Percentiles rank a stretch among this genome's conserved stretches.
Evolutionary conservation across 1,140 invertebrate species (phyloP).

Genomic region (Solenopsis fugax): DNA sequence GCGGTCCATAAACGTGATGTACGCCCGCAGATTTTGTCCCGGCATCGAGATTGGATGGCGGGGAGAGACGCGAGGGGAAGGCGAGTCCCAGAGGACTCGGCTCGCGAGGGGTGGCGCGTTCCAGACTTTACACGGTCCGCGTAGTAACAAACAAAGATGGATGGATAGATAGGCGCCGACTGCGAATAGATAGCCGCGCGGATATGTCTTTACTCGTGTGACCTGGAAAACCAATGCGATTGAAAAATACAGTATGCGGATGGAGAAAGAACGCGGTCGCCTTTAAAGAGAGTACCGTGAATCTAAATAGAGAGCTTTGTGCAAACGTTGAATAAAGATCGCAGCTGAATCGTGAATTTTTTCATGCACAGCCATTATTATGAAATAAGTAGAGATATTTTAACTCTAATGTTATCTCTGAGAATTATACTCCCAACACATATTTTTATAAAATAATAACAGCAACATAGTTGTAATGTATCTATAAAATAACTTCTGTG

Average conservation of each 20-base stretch:
- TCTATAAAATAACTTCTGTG: neutral
- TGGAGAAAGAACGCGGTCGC: neutral
- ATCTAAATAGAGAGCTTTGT: neutral
- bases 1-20: slow-evolving; percentile 80
- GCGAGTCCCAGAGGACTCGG: slow-evolving; percentile 28
- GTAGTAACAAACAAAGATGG: slow-evolving; percentile 62
- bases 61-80: slow-evolving; percentile 3
- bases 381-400: slow-evolving; percentile 17
- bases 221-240: slow-evolving; percentile 43
- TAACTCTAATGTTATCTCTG: neutral
- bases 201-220: slow-evolving; percentile 46
- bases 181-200: slow-evolving; percentile 41
- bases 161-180: slow-evolving; percentile 48
- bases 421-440: neutral
- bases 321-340: neutral
- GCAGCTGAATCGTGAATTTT: neutral
- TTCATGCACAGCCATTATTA: neutral
- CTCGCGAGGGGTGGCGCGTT: slow-evolving; percentile 54
- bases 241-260: neutral
- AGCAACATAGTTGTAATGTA: neutral
- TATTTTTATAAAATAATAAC: slow-evolving; percentile 15
- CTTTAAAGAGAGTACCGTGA: slow-evolving; percentile 4
- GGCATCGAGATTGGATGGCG: slow-evolving; percentile 77
- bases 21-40: slow-evolving; percentile 75
- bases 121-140: slow-evolving; percentile 53